Conservation (phyloP, 2,113 vertebrate genomes). For the Catharus minimus region DNA sequence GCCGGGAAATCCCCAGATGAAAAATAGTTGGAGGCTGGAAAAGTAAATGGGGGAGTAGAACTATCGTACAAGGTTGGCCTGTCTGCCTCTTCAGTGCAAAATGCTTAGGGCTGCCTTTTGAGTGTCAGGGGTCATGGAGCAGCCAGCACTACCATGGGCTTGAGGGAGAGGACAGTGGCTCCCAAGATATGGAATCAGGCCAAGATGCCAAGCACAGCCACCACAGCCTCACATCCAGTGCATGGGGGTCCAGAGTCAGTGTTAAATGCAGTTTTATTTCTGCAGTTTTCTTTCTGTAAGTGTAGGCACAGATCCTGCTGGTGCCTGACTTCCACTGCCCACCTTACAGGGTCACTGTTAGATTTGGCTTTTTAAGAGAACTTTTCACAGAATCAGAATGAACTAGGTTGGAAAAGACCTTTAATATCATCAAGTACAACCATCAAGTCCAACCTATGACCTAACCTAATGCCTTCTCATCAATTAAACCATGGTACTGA, state of each 20-base stretch:
- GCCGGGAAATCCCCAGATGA: background rate
- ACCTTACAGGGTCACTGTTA: rapidly evolving
- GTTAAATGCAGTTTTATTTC: background rate
- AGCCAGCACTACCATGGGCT: background rate
- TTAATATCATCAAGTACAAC: background rate
- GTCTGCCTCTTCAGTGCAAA: background rate
- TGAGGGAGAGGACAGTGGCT: background rate
- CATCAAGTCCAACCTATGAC: background rate
- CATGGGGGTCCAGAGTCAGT: background rate
- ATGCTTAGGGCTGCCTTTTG: background rate
- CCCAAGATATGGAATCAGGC: background rate
- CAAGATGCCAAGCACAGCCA: background rate
- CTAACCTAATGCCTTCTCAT: background rate
- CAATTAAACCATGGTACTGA: background rate
- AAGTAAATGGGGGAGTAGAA: background rate
- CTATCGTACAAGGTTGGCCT: background rate
- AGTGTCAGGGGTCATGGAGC: background rate
- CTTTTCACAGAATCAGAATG: background rate
- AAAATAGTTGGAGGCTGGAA: background rate
- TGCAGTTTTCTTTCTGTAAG: background rate
- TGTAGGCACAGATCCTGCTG: background rate
- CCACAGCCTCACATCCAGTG: background rate
- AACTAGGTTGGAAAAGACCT: background rate
- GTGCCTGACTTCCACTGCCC: background rate
- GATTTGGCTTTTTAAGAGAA: background rate